A percentile compares a stretch with the other conserved stretches of the same genome.
These are phyloP conservation scores for Caloenas nicobarica DNA, from an alignment of 2,113 vertebrate genomes.

Conservation along the genomic window DNA sequence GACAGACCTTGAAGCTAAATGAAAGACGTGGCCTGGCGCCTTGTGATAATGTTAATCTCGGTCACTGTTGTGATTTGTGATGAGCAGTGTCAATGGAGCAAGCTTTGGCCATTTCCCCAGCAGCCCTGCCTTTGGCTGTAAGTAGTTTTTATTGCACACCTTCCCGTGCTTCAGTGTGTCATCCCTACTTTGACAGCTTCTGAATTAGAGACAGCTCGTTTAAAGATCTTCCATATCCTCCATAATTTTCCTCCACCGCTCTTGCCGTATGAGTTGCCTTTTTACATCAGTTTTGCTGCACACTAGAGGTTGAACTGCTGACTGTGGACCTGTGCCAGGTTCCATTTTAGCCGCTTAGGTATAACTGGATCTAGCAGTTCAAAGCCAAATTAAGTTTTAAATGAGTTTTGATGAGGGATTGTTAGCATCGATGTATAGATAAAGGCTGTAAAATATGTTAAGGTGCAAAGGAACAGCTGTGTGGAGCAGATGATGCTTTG, in stretches of 20 bases:
- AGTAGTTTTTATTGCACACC: not conserved
- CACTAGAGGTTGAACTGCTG: not conserved
- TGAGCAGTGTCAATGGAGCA: accelerated
- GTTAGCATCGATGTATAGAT: not conserved
- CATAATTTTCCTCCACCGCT: accelerated
- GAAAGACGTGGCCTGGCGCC: not conserved
- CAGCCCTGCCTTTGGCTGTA: not conserved
- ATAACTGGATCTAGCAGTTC: not conserved
- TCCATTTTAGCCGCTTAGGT: not conserved
- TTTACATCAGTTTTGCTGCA: not conserved
- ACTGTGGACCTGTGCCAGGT: not conserved
- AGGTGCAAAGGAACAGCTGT: not conserved
- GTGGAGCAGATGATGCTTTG: not conserved
- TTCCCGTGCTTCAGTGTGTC: not conserved
- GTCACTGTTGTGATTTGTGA: not conserved
- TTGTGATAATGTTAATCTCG: accelerated
- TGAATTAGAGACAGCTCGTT: not conserved
- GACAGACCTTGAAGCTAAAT: too few relatives aligned
- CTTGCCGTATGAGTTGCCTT: not conserved
- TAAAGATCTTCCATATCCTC: not conserved
- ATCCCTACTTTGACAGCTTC: not conserved
- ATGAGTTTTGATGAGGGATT: not conserved
- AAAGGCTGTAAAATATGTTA: not conserved
- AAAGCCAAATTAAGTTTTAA: not conserved
- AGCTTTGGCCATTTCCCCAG: not conserved